These are phyloP conservation scores for Dasyurus viverrinus DNA, from an alignment of 2,113 vertebrate species.

Conservation along the genomic window DNA sequence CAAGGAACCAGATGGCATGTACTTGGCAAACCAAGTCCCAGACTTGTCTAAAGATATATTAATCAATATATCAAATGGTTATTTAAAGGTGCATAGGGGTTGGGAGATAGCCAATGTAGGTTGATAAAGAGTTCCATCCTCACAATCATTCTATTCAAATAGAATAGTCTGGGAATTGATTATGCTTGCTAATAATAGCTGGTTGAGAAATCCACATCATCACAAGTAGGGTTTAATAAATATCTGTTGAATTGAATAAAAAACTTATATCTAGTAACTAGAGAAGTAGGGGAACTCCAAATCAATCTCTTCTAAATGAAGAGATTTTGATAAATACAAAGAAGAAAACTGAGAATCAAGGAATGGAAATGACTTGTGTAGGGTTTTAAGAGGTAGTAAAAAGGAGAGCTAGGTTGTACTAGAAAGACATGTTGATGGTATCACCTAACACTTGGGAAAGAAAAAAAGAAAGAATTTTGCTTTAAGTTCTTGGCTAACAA, in stretches of 20 bases:
- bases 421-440: background rate
- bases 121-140: no score
- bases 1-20: no score
- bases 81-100: no score
- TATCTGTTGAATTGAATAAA: background rate
- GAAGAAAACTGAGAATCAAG: background rate
- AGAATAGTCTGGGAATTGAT: no score
- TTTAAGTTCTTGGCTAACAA: background rate
- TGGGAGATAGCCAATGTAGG: no score
- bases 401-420: background rate
- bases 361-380: background rate
- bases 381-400: background rate
- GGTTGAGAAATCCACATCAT: no score
- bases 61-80: no score
- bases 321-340: no score
- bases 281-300: background rate
- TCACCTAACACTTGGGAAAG: background rate
- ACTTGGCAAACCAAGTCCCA: no score
- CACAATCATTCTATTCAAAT: no score
- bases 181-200: no score
- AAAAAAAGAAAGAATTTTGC: background rate
- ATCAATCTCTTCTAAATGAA: background rate
- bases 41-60: no score
- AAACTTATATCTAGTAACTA: background rate
- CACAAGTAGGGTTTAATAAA: background rate